Conservation (phyloP, 2,113 vertebrate species). For the Corythoichthys intestinalis region DNA sequence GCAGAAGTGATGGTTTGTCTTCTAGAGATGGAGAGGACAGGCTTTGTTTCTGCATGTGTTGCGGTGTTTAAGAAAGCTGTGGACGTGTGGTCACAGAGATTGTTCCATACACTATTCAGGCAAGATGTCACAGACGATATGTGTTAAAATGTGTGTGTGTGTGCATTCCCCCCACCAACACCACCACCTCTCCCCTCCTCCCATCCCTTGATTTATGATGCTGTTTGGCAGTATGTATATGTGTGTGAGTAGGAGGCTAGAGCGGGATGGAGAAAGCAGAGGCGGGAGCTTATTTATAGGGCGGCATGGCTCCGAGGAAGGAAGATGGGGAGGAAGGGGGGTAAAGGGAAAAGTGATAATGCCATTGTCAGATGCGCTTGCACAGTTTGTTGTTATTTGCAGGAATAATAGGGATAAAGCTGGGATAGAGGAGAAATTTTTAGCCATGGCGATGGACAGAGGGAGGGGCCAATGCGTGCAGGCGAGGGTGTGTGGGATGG, state of each 20-base stretch:
- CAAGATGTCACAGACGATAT: slow-evolving; percentile 53
- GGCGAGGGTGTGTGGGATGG: slow-evolving; percentile 44
- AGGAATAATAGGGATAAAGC: slow-evolving; percentile 36
- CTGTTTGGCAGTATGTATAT: slow-evolving; percentile 69
- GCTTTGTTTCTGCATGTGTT: neutral
- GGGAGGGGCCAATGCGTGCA: slow-evolving; percentile 48
- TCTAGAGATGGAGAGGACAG: neutral
- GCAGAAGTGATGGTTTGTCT: slow-evolving; percentile 35
- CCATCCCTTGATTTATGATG: slow-evolving; percentile 74
- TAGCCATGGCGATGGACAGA: slow-evolving; percentile 45
- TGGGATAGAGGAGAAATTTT: slow-evolving; percentile 45
- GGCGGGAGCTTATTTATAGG: slow-evolving; percentile 29
- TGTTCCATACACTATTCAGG: slow-evolving; percentile 17
- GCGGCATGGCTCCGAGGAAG: slow-evolving; percentile 13
- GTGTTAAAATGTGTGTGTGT: slow-evolving; percentile 57
- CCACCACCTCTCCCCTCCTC: slow-evolving; percentile 27
- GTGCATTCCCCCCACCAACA: slow-evolving; percentile 40
- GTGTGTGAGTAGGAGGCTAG: slow-evolving; percentile 62
- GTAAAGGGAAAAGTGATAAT: slow-evolving; percentile 30
- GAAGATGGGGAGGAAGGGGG: slow-evolving; percentile 42
- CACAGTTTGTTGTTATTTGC: slow-evolving; percentile 52
- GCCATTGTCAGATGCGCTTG: slow-evolving; percentile 43
- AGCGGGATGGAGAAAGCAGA: slow-evolving; percentile 54
- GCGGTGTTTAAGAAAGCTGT: slow-evolving; percentile 25
- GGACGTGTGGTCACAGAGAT: slow-evolving; percentile 31